Evolutionary conservation across 2,888 invertebrate genomes (phyloP).

Genomic region (Drosophila colorata): DNA sequence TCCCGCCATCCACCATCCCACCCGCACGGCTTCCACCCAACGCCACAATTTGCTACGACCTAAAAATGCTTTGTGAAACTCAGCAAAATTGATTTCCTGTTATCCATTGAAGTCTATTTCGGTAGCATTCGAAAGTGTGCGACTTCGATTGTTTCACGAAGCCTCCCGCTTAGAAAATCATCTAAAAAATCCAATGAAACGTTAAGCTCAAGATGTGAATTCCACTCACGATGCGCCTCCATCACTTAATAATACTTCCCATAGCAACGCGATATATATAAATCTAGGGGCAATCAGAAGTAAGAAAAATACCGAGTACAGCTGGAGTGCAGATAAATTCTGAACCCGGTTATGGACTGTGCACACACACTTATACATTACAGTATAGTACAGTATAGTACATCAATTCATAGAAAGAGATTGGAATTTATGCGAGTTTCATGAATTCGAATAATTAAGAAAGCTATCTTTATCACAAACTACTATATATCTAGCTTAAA

Average conservation of each 20-base stretch:
- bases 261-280: conserved; percentile 18
- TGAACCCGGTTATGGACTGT: neutral
- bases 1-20: too few species aligned
- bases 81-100: conserved; percentile 59
- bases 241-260: conserved; percentile 13
- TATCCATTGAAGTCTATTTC: conserved; percentile 25
- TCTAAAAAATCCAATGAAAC: neutral
- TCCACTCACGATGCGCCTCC: conserved; percentile 2
- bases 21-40: too few species aligned
- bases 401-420: too few species aligned
- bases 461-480: too few species aligned
- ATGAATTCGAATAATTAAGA: too few species aligned
- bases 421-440: too few species aligned
- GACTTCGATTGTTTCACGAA: conserved; percentile 11
- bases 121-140: conserved; percentile 1
- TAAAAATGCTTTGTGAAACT: conserved; percentile 30
- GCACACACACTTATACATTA: neutral
- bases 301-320: too few species aligned
- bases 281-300: conserved; percentile 12
- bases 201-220: conserved; percentile 8
- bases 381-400: too few species aligned
- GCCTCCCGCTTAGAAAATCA: neutral
- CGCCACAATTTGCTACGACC: neutral
- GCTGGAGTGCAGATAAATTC: neutral
- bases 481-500: too few species aligned